These are phyloP conservation scores for Diabrotica virgifera DNA, from an alignment of 1,140 invertebrate species.

Conservation along the genomic window DNA sequence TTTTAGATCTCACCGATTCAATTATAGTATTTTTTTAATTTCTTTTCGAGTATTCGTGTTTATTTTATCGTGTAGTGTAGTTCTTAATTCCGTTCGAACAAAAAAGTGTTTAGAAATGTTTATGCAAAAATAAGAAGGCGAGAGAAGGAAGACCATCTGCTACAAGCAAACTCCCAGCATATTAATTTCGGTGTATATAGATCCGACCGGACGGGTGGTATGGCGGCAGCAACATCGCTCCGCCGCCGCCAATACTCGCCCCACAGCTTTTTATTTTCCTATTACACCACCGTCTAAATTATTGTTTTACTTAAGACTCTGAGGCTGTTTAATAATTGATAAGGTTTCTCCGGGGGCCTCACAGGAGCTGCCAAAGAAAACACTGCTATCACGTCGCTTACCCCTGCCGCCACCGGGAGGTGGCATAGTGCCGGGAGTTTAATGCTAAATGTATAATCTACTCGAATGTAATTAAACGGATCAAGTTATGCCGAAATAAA, in stretches of 20 bases:
- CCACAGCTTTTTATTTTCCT: conserved; percentile 2
- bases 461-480: not conserved
- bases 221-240: not conserved
- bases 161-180: not conserved
- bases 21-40: too few species aligned
- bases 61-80: too few species aligned
- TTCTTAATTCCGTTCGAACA: too few species aligned
- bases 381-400: not conserved
- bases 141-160: not conserved
- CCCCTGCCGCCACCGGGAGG: not conserved
- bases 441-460: not conserved
- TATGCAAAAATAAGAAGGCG: conserved; percentile 1
- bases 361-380: not conserved
- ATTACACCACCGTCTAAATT: not conserved
- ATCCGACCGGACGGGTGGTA: not conserved
- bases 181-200: conserved; percentile 1
- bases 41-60: too few species aligned
- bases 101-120: not conserved
- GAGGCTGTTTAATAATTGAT: conserved; percentile 2
- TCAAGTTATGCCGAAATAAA: too few species aligned
- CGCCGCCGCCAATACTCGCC: not conserved
- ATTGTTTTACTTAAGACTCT: conserved; percentile 3
- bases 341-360: conserved; percentile 1
- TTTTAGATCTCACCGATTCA: too few species aligned
- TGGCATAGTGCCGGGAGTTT: not conserved